Percentiles rank a stretch among this genome's conserved stretches.
phyloP scores from a whole-genome alignment of 2,797 vertebrate species.

The Pseudochirops corinnae region DNA sequence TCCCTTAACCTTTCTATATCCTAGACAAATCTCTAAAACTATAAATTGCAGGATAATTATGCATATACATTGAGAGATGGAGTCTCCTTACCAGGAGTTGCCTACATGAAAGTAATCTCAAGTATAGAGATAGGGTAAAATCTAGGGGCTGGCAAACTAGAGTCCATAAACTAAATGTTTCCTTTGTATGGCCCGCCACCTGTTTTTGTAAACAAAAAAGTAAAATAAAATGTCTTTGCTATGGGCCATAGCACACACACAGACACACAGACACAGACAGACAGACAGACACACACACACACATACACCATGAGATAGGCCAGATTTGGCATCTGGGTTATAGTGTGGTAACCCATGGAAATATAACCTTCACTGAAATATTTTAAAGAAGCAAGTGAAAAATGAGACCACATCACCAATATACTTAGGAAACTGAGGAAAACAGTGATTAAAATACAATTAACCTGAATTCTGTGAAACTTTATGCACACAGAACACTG shows the following conservation, averaged over 20 bases:
- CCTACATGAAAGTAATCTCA: not conserved
- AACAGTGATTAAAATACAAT: not conserved
- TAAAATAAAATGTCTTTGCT: not conserved
- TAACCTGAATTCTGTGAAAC: not conserved
- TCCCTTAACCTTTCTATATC: not conserved
- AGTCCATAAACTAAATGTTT: not conserved
- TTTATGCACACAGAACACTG: not conserved
- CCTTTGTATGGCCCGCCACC: not conserved
- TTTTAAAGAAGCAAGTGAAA: not conserved
- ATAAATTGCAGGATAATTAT: not conserved
- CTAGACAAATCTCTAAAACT: not conserved
- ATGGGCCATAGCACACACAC: not conserved
- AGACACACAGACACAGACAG: too few relatives aligned
- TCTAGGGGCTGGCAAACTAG: not conserved
- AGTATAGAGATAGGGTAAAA: not conserved
- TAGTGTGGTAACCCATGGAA: not conserved
- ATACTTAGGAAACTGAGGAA: not conserved
- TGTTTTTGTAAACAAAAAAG: too few relatives aligned
- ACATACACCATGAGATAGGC: too few relatives aligned
- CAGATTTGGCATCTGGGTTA: too few relatives aligned
- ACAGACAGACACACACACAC: too few relatives aligned
- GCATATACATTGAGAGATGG: not conserved
- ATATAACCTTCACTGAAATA: not conserved
- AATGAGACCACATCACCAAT: not conserved
- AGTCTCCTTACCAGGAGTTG: not conserved